These are phyloP conservation scores for Periophthalmus modestus DNA, from an alignment of 2,113 vertebrate species.

Conservation along the genomic window DNA sequence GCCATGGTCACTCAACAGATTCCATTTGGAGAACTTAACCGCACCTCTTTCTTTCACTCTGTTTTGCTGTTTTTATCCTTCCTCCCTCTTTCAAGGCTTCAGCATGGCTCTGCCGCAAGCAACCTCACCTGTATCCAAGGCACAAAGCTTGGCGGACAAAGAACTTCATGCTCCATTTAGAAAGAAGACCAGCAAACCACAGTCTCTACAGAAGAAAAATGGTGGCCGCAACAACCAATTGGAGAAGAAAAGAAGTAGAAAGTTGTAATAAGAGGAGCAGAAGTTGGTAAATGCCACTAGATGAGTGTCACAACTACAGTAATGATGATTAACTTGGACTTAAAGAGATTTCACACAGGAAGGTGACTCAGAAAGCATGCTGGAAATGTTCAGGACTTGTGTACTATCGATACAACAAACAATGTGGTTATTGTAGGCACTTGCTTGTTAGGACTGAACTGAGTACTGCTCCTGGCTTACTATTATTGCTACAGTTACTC, in stretches of 20 bases:
- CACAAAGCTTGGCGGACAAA: slow-evolving; percentile 38
- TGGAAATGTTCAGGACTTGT: not conserved
- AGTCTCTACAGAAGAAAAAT: slow-evolving; percentile 17
- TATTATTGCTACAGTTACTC: not conserved
- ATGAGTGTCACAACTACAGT: not conserved
- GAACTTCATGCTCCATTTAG: slow-evolving; percentile 35
- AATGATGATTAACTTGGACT: not conserved
- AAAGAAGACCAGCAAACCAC: slow-evolving; percentile 7
- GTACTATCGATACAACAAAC: not conserved
- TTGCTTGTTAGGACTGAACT: not conserved
- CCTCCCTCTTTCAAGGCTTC: slow-evolving; percentile 18
- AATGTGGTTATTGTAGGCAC: not conserved
- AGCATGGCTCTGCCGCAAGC: slow-evolving; percentile 9
- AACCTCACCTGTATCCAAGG: slow-evolving; percentile 28
- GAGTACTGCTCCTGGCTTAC: not conserved
- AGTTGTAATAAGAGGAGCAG: not conserved
- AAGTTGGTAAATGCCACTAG: not conserved
- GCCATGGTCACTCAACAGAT: slow-evolving; percentile 62
- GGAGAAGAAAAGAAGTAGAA: not conserved
- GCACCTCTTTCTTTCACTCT: slow-evolving; percentile 13
- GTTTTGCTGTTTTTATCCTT: slow-evolving; percentile 15
- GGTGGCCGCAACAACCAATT: not conserved
- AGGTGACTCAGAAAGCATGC: not conserved
- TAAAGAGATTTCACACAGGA: not conserved
- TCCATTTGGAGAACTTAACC: slow-evolving; percentile 35